phyloP scores from a whole-genome alignment of 2,797 vertebrate genomes.

The Staurois parvus region DNA sequence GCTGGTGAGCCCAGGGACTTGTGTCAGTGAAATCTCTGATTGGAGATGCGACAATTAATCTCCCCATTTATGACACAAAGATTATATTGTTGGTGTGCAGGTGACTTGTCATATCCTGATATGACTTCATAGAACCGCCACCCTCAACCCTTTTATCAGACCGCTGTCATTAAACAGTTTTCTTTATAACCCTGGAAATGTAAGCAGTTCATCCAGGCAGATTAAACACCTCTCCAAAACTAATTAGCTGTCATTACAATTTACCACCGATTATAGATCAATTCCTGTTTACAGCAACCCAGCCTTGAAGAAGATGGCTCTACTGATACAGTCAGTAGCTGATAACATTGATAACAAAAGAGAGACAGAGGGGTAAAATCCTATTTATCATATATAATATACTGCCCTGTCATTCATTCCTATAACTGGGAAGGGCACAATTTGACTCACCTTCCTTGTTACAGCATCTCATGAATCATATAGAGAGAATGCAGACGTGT shows the following conservation, averaged over 20 bases:
- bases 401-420: not conserved
- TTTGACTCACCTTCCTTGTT: not conserved
- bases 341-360: no score
- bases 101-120: slow-evolving; percentile 37
- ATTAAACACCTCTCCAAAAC: slow-evolving; percentile 51
- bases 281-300: slow-evolving; percentile 14
- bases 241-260: slow-evolving; percentile 50
- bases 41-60: slow-evolving; percentile 1
- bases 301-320: slow-evolving; percentile 10
- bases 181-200: slow-evolving; percentile 25
- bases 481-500: no score
- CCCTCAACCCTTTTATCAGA: slow-evolving; percentile 36
- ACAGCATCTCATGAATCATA: not conserved
- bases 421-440: not conserved
- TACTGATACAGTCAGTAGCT: no score
- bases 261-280: slow-evolving; percentile 17
- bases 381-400: not conserved
- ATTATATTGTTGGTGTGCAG: slow-evolving; percentile 43
- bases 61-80: slow-evolving; percentile 38
- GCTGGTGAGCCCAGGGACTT: slow-evolving; percentile 26
- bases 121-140: slow-evolving; percentile 14
- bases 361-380: no score
- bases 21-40: slow-evolving; percentile 33
- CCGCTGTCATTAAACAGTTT: slow-evolving; percentile 20
- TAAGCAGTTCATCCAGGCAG: slow-evolving; percentile 46